Base-by-base conservation (phyloP, 2,113 vertebrate genomes). In the Drymodes brunneopygia region DNA sequence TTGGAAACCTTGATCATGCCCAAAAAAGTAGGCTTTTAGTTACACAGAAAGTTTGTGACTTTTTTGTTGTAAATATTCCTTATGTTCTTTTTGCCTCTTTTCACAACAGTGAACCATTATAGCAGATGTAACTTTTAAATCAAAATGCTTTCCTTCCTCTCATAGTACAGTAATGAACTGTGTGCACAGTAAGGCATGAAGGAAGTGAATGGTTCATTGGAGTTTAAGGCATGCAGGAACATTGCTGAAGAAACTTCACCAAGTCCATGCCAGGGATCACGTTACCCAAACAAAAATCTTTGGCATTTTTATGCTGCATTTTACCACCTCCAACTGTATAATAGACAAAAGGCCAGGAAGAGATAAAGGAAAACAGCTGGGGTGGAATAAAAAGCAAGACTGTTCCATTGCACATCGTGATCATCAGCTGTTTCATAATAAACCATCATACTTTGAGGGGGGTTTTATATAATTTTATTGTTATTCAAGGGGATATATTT, bases 291-390 rank as follows among this genome's bases (percentile, higher is more conserved):
- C 61, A 96, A 96, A 95, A 88, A 96, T 90, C 90, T 92, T 62
- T 33, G 91, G 95, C 72, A 90, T 96, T 96, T 96, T 92, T 77
- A 89, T 2, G 27, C 83, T 51, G 45, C 9, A 54, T 90, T 97
- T 95, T 88, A 91, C 81, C 88, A 95, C 66, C 86, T 97, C 79
- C 53, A 81, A 94, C 91, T 91, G 81, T 36, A 33, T 56, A 70
- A 71, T 3, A 77, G 65, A 92, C 83, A 78, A 82, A 94, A 90
- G 81, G 61, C 56, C 54, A 62, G 40, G 53, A 81, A 53, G 48
- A 80, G 47, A 92, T 80, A 87, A 96, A 96, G 62, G 54, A 83
- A 66, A 96, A 95, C 93, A 96, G 94, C 88, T 92, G 93, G 51
- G 27, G 51, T 77, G n/a, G 72, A 95, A 96, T 71, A 84, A 84